A percentile compares a stretch with the other conserved stretches of the same genome.
These are phyloP conservation scores for Drosophila pallidifrons DNA, from an alignment of 1,140 invertebrate genomes.

Conservation along the genomic window DNA sequence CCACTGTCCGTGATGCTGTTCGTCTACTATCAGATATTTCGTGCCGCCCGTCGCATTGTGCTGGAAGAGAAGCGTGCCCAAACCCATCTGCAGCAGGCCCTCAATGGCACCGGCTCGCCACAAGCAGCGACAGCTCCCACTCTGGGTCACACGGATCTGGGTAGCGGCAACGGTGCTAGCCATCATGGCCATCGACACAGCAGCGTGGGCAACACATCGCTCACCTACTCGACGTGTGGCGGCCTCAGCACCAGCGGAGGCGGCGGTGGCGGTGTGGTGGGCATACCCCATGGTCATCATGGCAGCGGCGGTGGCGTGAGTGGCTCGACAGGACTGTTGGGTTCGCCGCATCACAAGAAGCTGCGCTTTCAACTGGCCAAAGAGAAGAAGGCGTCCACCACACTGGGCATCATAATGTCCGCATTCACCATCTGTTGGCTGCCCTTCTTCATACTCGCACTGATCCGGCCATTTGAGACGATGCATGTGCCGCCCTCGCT, in stretches of 20 bases:
- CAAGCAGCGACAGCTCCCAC: slow-evolving; percentile 62
- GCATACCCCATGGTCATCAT: slow-evolving; percentile 51
- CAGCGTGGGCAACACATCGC: slow-evolving; percentile 74
- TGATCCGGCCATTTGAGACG: slow-evolving; percentile 92
- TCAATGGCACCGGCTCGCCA: slow-evolving; percentile 88
- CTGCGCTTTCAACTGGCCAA: slow-evolving; percentile 93
- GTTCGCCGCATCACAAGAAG: slow-evolving; percentile 89
- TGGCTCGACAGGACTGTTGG: slow-evolving; percentile 78
- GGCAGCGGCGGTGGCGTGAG: slow-evolving; percentile 76
- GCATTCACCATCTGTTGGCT: slow-evolving; percentile 98
- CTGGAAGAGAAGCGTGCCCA: slow-evolving; percentile 94
- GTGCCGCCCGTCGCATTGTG: slow-evolving; percentile 93
- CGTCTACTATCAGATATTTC: slow-evolving; percentile 96
- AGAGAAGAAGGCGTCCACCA: slow-evolving; percentile 97
- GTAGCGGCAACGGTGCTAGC: slow-evolving; percentile 58
- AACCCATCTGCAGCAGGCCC: slow-evolving; percentile 91
- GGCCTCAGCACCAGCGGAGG: slow-evolving; percentile 65
- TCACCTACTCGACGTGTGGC: slow-evolving; percentile 75
- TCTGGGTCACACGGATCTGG: slow-evolving; percentile 75
- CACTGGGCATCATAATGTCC: slow-evolving; percentile 98
- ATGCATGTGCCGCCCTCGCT: slow-evolving; percentile 91
- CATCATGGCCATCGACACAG: slow-evolving; percentile 70
- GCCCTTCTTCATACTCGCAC: slow-evolving; percentile 97
- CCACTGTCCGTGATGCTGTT: slow-evolving; percentile 95
- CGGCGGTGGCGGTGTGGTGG: slow-evolving; percentile 40